Conservation (phyloP, 2,113 vertebrate genomes). For the Leptosomus discolor region DNA sequence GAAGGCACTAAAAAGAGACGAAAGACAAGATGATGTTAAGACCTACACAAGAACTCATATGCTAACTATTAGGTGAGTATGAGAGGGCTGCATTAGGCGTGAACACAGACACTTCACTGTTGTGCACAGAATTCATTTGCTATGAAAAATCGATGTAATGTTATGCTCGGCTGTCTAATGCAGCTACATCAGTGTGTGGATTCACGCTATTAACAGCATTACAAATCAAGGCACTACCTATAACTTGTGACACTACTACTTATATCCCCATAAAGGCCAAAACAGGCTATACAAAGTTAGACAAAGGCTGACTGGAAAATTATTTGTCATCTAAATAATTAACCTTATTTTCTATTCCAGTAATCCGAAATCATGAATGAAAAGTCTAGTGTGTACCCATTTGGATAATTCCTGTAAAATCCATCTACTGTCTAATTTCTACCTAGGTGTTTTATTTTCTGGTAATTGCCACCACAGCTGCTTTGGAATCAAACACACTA, state of each 20-base stretch:
- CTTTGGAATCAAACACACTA: not conserved
- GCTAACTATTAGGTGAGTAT: not conserved
- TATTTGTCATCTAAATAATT: not conserved
- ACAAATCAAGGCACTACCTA: not conserved
- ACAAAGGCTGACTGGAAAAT: not conserved
- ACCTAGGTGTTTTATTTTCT: not conserved
- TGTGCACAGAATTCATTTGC: not conserved
- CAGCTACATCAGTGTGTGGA: not conserved
- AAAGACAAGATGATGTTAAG: not conserved
- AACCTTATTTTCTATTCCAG: not conserved
- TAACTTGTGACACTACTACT: not conserved
- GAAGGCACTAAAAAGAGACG: not conserved
- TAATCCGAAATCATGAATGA: not conserved
- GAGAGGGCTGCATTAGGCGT: not conserved
- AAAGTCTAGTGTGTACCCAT: not conserved
- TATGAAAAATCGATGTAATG: not conserved
- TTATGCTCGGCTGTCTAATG: not conserved
- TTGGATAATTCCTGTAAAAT: not conserved
- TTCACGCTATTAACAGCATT: not conserved
- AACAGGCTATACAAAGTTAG: not conserved
- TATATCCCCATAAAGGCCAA: not conserved
- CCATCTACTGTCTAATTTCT: not conserved
- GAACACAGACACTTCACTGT: not conserved
- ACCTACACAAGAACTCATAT: not conserved
- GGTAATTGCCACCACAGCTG: not conserved